These are phyloP conservation scores for Sarcophilus harrisii DNA, from an alignment of 2,797 vertebrate genomes.

Conservation along the genomic window DNA sequence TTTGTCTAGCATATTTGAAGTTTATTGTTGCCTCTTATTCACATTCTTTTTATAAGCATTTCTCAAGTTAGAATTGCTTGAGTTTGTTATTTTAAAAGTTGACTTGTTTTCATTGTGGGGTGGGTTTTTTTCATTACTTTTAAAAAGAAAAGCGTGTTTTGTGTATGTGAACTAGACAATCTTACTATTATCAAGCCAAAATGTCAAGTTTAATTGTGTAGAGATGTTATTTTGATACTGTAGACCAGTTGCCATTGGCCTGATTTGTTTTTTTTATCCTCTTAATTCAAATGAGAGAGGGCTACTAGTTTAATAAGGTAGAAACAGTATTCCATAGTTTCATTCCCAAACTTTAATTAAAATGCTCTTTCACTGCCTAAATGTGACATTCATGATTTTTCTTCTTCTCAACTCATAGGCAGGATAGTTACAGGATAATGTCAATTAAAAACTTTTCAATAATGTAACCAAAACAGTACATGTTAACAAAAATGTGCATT, in stretches of 20 bases:
- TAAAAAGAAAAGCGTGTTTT: background rate
- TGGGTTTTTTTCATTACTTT: constrained; percentile 5
- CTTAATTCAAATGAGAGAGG: constrained; percentile 58
- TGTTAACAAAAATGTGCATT: constrained; percentile 75
- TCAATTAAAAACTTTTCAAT: constrained; percentile 59
- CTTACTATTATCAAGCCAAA: constrained; percentile 51
- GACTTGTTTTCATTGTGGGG: constrained; percentile 53
- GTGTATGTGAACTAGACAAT: background rate
- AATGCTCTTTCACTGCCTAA: constrained; percentile 57
- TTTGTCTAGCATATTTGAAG: constrained; percentile 51
- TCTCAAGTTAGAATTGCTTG: constrained; percentile 68
- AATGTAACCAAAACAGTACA: constrained; percentile 81
- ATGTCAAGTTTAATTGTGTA: constrained; percentile 58
- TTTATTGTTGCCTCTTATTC: constrained; percentile 53
- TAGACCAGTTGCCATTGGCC: constrained; percentile 44
- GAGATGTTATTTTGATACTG: constrained; percentile 66
- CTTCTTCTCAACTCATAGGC: constrained; percentile 51
- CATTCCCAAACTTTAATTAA: constrained; percentile 32
- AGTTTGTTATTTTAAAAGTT: constrained; percentile 67
- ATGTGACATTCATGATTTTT: constrained; percentile 59
- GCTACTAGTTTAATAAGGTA: constrained; percentile 40
- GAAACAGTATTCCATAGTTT: constrained; percentile 54
- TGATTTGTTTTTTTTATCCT: constrained; percentile 22
- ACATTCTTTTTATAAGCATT: constrained; percentile 63
- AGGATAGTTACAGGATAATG: constrained; percentile 42